Evolutionary conservation across 2,113 vertebrate genomes (phyloP), one percentile per base, ranked within the genome.

Genomic region (Redunca redunca): DNA sequence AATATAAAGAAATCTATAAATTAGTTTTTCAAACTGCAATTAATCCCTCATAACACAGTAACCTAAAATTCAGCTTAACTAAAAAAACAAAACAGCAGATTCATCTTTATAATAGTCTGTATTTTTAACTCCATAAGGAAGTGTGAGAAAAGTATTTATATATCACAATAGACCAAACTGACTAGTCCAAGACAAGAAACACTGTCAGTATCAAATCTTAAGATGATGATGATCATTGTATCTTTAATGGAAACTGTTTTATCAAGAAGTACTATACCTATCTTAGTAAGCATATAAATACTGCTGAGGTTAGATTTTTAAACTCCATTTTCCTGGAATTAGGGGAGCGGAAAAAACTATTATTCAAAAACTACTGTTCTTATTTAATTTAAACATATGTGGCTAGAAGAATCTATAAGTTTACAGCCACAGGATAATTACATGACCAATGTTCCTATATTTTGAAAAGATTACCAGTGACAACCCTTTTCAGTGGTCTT

Each of bases 401-500:
- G 8, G 19, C 67, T 96, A 67, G 67, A 97, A 96, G 28, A 15
- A 97, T 53, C 53, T 82, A 52, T 16, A 97, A 57, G n/a, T 25
- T 94, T 82, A 89, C 33, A 71, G 96, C 15, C 43, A 92, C 2
- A 84, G 1, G 9, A 25, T 23, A 3, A 81, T 83, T 52, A 77
- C 40, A 23, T 96, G 40, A 93, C 9, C 25, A 91, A 50, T 46
- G 40, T 74, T 82, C 91, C 77, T 94, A 6, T 62, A 85, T 82
- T 95, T 43, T 97, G n/a, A 93, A 90, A 94, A 77, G 30, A 91
- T 43, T 95, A 95, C 28, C 43, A 96, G 46, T 62, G 30, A 98
- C 74, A 85, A 87, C 30, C 84, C 5, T 98, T 97, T 96, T 90
- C 96, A 95, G 93, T 57, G 93, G 57, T 90, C 96, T 98, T 98